Conservation (phyloP, 2,797 vertebrate genomes). For the Kryptolebias ocellatus region DNA sequence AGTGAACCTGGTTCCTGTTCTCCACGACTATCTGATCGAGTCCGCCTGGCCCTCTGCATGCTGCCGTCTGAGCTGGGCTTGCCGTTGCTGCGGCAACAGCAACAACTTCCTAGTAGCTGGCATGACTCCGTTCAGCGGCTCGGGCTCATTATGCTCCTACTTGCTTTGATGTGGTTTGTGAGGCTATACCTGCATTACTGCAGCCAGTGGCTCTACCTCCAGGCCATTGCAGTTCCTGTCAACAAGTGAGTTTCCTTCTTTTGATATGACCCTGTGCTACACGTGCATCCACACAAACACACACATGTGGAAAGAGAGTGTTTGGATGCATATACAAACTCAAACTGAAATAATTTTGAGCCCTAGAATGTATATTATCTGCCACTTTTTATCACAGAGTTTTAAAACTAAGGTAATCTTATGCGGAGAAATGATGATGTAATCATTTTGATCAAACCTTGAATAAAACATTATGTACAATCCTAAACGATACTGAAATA, state of each 20-base stretch:
- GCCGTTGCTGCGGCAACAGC: slow-evolving; percentile 62
- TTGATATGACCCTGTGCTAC: slow-evolving; percentile 72
- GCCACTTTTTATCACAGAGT: no score
- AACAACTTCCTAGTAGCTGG: slow-evolving; percentile 62
- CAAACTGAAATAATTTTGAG: slow-evolving; percentile 37
- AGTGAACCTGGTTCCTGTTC: slow-evolving; percentile 19
- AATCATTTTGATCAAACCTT: no score
- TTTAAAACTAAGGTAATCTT: no score
- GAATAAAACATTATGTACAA: no score
- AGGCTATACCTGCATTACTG: slow-evolving; percentile 95
- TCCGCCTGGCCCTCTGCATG: slow-evolving; percentile 73
- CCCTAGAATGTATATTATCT: no score
- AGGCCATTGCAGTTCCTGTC: slow-evolving; percentile 87
- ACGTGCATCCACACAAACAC: slow-evolving; percentile 20
- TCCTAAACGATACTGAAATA: no score
- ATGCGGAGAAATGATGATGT: no score
- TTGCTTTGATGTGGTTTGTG: slow-evolving; percentile 90
- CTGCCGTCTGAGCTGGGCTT: slow-evolving; percentile 85
- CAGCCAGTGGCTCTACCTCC: slow-evolving; percentile 94
- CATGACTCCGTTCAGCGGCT: slow-evolving; percentile 75
- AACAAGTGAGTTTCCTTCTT: slow-evolving; percentile 90
- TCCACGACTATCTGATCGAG: slow-evolving; percentile 55
- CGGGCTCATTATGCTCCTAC: slow-evolving; percentile 82
- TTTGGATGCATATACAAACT: slow-evolving; percentile 32
- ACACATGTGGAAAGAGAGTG: neutral